Conservation (phyloP, 2,888 invertebrate genomes). For the Clitarchus hookeri region DNA sequence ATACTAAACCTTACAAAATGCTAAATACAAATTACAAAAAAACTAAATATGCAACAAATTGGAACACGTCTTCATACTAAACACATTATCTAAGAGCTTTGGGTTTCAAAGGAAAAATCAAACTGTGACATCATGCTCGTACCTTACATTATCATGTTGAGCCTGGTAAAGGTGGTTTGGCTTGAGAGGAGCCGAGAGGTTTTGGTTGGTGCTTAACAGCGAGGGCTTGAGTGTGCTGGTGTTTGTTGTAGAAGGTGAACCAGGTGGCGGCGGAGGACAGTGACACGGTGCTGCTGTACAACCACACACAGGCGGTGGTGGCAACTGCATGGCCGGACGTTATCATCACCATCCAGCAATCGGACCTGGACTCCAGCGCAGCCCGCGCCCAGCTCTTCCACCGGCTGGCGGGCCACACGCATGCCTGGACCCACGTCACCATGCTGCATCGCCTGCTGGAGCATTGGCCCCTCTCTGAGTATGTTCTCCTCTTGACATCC, state of each 20-base stretch:
- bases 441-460: conserved; percentile 35
- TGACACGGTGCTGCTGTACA: conserved; percentile 34
- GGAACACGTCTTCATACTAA: too few species aligned
- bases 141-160: too few species aligned
- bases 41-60: too few species aligned
- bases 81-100: too few species aligned
- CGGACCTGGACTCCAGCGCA: conserved; percentile 34
- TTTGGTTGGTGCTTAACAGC: too few species aligned
- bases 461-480: conserved; percentile 35
- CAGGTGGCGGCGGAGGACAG: conserved; percentile 30
- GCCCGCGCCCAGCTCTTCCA: conserved; percentile 32
- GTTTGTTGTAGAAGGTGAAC: not conserved
- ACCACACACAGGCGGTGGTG: conserved; percentile 41
- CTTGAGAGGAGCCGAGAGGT: too few species aligned
- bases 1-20: too few species aligned
- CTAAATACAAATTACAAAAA: too few species aligned
- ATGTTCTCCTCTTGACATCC: not conserved
- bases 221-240: not conserved
- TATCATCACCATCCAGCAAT: conserved; percentile 30
- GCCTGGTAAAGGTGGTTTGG: too few species aligned
- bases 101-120: too few species aligned
- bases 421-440: conserved; percentile 37
- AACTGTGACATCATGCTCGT: too few species aligned
- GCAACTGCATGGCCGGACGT: conserved; percentile 39
- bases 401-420: conserved; percentile 27